A percentile compares a stretch with the other conserved stretches of the same genome.
Conservation (phyloP, 2,888 invertebrate genomes). For the Tinea trinotella region DNA sequence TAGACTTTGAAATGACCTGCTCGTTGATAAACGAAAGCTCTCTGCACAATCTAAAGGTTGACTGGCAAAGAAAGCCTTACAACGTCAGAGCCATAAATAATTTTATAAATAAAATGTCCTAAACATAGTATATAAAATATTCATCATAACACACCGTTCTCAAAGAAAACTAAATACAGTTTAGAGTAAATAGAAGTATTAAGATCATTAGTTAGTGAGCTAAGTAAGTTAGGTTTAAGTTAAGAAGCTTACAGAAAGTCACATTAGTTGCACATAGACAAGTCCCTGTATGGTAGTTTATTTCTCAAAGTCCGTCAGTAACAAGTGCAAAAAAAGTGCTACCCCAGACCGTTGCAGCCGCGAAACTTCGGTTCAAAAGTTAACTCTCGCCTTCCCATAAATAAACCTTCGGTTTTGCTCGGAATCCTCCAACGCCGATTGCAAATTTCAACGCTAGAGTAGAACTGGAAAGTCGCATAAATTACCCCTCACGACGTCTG, state of each 20-base stretch:
- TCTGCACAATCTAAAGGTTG: too few species aligned
- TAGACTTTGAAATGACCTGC: too few species aligned
- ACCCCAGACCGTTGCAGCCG: slow-evolving; percentile 40
- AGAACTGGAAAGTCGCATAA: slow-evolving; percentile 67
- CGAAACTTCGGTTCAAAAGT: slow-evolving; percentile 61
- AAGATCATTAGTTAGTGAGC: neutral
- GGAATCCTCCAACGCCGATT: slow-evolving; percentile 56
- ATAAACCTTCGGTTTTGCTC: slow-evolving; percentile 68
- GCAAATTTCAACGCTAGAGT: slow-evolving; percentile 59
- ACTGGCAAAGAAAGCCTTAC: too few species aligned
- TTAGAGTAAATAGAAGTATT: neutral
- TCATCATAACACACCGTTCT: too few species aligned
- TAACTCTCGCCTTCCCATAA: slow-evolving; percentile 58
- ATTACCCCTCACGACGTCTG: slow-evolving; percentile 55
- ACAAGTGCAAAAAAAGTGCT: slow-evolving; percentile 13
- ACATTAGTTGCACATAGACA: slow-evolving; percentile 14
- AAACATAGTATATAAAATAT: too few species aligned
- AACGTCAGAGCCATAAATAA: too few species aligned
- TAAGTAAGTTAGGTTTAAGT: neutral
- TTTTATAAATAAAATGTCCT: too few species aligned
- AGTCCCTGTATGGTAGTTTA: slow-evolving; percentile 3
- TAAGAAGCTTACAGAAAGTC: slow-evolving; percentile 1
- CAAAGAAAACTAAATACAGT: too few species aligned
- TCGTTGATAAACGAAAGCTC: too few species aligned
- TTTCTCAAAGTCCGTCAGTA: slow-evolving; percentile 12